Base-by-base conservation (phyloP, 2,797 vertebrate species). In the Lagodon rhomboides region DNA sequence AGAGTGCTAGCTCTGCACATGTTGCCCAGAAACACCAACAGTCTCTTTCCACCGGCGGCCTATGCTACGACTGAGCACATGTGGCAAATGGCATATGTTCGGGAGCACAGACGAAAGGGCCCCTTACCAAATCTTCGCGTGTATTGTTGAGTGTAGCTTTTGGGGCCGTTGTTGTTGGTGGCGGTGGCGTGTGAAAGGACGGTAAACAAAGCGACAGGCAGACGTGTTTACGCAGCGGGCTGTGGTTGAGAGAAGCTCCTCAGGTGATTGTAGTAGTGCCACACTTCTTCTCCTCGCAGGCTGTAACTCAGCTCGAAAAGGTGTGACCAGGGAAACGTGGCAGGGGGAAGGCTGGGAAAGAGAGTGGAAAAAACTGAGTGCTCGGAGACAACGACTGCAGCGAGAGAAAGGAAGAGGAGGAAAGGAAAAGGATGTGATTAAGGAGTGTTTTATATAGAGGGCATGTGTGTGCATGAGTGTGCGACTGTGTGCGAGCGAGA, bases 301-400 rank as follows among this genome's bases (percentile, higher is more conserved):
- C 74, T 87, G 89, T 87, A 91, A 89, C 86, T 87, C 80, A 85
- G 83, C 85, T 87, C 90, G 89, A 92, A 92, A 89, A 90, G 84
- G 88, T 91, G 92, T 90, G 90, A 92, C 77, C 53, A 50, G 62
- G 58, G 55, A 61, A 90, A 86, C 71, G 65, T 75, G 66, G 68
- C 71, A 49, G 62, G 27, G 34, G 50, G 47, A 76, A 65, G 71
- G 71, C 22, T 61, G 55, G 27, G 62, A 20, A 62, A 65, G 75
- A 61, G 59, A 30, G 27, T 27, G 34, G 23, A 38, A 25, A 38
- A 25, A 38, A 44, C 0, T n/a, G 63, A 79, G 51, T 11, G 20
- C 59, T 59, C 54, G 71, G 38, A 55, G 56, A 77, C 16, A 41
- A 63, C 38, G 58, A 65, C 50, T 63, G 69, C 72, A 72, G 69